Evolutionary conservation across 2,888 invertebrate genomes (phyloP).

Genomic region (Thysanoteuthis rhombus): DNA sequence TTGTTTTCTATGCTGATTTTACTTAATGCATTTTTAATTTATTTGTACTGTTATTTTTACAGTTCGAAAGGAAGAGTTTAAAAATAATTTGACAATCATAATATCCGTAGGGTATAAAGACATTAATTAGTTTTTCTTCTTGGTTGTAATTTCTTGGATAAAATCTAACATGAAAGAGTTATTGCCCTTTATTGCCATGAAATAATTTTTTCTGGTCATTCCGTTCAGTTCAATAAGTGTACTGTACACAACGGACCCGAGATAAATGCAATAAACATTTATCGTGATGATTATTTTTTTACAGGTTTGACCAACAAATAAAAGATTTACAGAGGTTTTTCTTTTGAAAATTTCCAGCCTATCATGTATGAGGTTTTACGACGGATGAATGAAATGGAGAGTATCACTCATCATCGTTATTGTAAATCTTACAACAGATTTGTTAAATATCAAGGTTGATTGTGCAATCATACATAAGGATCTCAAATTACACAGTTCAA

Average conservation of each 20-base stretch:
- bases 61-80: too few relatives aligned
- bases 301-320: background rate
- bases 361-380: too few relatives aligned
- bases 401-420: too few relatives aligned
- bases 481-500: background rate
- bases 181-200: background rate
- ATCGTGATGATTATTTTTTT: too few relatives aligned
- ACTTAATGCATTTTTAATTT: too few relatives aligned
- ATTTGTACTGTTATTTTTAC: too few relatives aligned
- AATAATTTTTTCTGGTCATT: background rate
- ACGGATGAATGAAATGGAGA: too few relatives aligned
- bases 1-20: too few relatives aligned
- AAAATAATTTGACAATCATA: background rate
- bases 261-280: background rate
- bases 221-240: background rate
- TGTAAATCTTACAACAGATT: too few relatives aligned
- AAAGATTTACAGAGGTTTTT: background rate
- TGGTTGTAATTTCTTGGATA: background rate
- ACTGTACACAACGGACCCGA: background rate
- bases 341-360: background rate
- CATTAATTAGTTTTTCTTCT: background rate
- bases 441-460: too few relatives aligned
- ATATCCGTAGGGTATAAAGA: background rate
- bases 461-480: background rate
- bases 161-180: background rate